Conservation (phyloP, 2,888 invertebrate genomes). For the Drosophila flavopinicola region DNA sequence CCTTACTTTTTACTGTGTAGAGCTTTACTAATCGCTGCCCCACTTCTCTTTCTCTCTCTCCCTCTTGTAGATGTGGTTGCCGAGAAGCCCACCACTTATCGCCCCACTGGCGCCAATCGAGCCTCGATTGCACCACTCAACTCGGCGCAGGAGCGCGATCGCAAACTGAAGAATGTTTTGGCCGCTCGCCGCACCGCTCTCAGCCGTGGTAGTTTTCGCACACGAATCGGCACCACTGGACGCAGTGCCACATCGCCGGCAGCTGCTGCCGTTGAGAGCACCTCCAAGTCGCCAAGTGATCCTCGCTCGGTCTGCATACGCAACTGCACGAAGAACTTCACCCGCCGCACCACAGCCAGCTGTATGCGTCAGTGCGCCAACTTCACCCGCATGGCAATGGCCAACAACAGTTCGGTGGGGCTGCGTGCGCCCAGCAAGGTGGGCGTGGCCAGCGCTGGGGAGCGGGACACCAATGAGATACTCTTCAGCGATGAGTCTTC, state of each 20-base stretch:
- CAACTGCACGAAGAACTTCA: constrained; percentile 84
- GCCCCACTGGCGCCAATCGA: constrained; percentile 65
- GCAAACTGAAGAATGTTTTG: constrained; percentile 86
- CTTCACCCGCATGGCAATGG: constrained; percentile 74
- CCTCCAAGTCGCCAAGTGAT: constrained; percentile 82
- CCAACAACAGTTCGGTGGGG: constrained; percentile 55
- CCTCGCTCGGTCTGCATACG: constrained; percentile 82
- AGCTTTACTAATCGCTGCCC: constrained; percentile 21
- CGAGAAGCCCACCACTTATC: constrained; percentile 77
- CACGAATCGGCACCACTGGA: constrained; percentile 80
- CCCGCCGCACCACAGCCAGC: constrained; percentile 83
- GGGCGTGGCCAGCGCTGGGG: constrained; percentile 44
- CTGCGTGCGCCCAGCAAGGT: constrained; percentile 42
- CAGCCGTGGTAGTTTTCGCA: constrained; percentile 86
- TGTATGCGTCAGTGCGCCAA: constrained; percentile 84
- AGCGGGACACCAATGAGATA: constrained; percentile 83
- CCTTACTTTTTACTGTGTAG: no score
- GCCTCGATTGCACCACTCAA: constrained; percentile 68
- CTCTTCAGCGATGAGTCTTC: constrained; percentile 84
- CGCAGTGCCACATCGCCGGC: constrained; percentile 68
- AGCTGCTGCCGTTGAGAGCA: constrained; percentile 71
- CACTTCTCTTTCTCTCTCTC: background rate
- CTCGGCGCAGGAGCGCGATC: constrained; percentile 85
- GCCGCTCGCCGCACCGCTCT: constrained; percentile 87
- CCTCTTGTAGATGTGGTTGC: constrained; percentile 65